Base-by-base conservation (phyloP, 2,113 vertebrate genomes). In the Hypomesus transpacificus region DNA sequence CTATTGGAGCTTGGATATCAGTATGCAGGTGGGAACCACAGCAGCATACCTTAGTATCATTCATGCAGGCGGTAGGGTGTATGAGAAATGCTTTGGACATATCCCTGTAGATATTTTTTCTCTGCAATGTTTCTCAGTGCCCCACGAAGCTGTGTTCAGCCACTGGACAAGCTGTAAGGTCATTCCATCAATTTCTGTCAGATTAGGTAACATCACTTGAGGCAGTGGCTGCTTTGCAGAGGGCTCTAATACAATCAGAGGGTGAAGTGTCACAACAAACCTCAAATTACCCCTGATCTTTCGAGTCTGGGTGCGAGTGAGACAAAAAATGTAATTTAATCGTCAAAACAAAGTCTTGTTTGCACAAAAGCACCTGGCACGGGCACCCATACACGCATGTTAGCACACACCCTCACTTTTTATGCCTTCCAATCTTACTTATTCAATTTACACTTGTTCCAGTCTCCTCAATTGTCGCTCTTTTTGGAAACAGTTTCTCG, bases 111-210 rank as follows among this genome's bases (percentile, higher is more conserved):
- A 8, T 57, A 3, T 1, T 50, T 71, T 81, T 75, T 53, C 66
- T 77, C 61, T 72, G 16, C 39, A 9, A 2, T 59, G 46, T 73
- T 72, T 69, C 69, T 65, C 66, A 5, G 53, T 39, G 63, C 73
- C 71, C 64, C 61, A 26, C 1, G 6, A 51, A 64, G 76, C 62
- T 66, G 24, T 80, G 82, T 61, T 77, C 74, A 22, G 16, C 70
- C 1, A 21, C 26, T 77, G 72, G 81, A 82, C 75, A 68, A 80
- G 75, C 71, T 71, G 67, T 80, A 86, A 85, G 83, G 85, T 86
- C 83, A 84, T 57, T 75, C 71, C 79, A 88, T 89, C 85, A 83
- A 85, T 88, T 85, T 80, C 73, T 82, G 85, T 89, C 85, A 80
- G 76, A 24, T 75, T 82, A 74, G 71, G 80, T 85, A 86, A 82